Evolutionary conservation across 1,140 invertebrate species (phyloP).

Genomic region (Lasioglossum baleicum): DNA sequence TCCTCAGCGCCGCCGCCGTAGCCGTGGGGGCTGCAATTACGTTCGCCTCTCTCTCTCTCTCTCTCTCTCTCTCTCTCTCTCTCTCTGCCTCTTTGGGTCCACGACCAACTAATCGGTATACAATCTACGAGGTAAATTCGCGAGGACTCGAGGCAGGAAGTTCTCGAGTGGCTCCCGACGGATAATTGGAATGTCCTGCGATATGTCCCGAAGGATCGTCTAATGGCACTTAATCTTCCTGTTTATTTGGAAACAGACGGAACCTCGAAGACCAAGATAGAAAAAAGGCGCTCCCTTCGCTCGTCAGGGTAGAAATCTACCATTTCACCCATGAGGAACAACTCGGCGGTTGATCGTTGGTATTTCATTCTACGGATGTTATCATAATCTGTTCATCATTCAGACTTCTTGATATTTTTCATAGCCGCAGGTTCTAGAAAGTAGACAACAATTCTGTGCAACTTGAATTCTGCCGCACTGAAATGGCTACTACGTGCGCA

Average conservation of each 20-base stretch:
- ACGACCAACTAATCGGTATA: constrained; percentile 59
- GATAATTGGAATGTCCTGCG: constrained; percentile 35
- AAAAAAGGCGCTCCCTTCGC: too few relatives aligned
- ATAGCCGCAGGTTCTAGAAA: too few relatives aligned
- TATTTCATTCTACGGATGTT: too few relatives aligned
- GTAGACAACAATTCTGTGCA: too few relatives aligned
- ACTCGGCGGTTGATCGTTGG: too few relatives aligned
- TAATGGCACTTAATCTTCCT: constrained; percentile 22
- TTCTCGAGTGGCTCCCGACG: constrained; percentile 6
- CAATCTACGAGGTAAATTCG: constrained; percentile 58
- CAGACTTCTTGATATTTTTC: too few relatives aligned
- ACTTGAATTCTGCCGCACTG: too few relatives aligned
- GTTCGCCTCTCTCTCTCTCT: neutral
- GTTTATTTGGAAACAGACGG: neutral
- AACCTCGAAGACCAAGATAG: neutral
- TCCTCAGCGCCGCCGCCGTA: constrained; percentile 35
- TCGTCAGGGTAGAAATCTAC: too few relatives aligned
- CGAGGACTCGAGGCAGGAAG: constrained; percentile 25
- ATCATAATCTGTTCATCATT: too few relatives aligned
- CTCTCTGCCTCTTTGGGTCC: neutral
- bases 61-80: too few relatives aligned
- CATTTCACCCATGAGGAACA: too few relatives aligned
- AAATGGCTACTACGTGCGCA: too few relatives aligned
- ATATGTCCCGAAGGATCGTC: constrained; percentile 2
- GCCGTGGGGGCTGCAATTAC: constrained; percentile 52